These are phyloP conservation scores for Polypterus senegalus DNA, from an alignment of 2,113 vertebrate genomes.

Conservation along the genomic window DNA sequence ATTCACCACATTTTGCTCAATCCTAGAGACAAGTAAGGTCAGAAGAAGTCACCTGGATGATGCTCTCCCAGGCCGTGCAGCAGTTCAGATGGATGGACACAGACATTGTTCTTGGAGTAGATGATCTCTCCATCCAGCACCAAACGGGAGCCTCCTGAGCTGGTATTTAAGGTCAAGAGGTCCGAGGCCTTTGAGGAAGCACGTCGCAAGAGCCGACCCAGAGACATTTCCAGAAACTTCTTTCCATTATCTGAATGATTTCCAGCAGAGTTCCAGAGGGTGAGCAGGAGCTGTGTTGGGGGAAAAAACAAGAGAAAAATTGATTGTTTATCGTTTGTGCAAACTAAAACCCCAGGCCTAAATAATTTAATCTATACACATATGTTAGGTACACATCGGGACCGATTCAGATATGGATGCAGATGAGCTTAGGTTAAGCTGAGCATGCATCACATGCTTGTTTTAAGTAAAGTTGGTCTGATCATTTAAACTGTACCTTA, in stretches of 20 bases:
- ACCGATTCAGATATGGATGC: too few species aligned
- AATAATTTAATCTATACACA: too few species aligned
- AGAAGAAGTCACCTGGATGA: conserved; percentile 68
- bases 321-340: too few species aligned
- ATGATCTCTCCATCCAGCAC: conserved; percentile 79
- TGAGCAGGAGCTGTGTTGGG: neutral
- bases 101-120: conserved; percentile 97
- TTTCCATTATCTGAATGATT: conserved; percentile 74
- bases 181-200: conserved; percentile 90
- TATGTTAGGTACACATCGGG: too few species aligned
- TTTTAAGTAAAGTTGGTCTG: too few species aligned
- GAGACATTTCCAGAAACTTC: conserved; percentile 72
- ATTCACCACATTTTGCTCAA: too few species aligned
- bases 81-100: conserved; percentile 79
- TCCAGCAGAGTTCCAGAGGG: conserved; percentile 18
- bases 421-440: too few species aligned
- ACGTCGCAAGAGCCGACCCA: conserved; percentile 91
- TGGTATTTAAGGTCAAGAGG: conserved; percentile 76
- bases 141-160: conserved; percentile 43
- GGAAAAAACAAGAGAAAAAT: too few species aligned
- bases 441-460: too few species aligned
- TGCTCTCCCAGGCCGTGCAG: conserved; percentile 76
- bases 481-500: too few species aligned
- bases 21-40: too few species aligned
- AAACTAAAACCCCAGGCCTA: too few species aligned